A percentile compares a stretch with the other conserved stretches of the same genome.
Conservation (phyloP, 30 jellyfish, hydroid and myxozoan genomes). For the Aurelia aurita region DNA sequence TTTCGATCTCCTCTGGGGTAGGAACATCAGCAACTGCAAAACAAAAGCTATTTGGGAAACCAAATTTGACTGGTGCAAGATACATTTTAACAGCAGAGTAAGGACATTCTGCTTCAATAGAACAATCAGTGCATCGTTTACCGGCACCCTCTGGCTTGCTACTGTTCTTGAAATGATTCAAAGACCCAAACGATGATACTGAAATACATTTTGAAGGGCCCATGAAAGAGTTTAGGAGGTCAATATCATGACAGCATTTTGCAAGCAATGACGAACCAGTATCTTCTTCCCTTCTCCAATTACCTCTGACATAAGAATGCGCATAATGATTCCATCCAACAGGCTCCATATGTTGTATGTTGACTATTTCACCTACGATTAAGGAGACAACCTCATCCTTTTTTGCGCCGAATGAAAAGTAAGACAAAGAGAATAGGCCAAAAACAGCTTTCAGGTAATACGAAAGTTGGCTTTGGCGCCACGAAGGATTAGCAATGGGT, state of each 20-base stretch:
- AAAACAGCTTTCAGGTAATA: too few relatives aligned
- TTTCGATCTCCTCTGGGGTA: slow-evolving; percentile 69
- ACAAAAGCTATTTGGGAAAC: slow-evolving; percentile 72
- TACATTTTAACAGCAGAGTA: slow-evolving; percentile 87
- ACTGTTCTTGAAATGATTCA: slow-evolving; percentile 66
- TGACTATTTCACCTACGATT: slow-evolving; percentile 80
- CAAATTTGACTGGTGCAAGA: slow-evolving; percentile 60
- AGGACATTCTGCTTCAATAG: slow-evolving; percentile 80
- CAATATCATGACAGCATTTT: slow-evolving; percentile 91
- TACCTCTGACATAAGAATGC: slow-evolving; percentile 90
- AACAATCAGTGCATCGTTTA: slow-evolving; percentile 77
- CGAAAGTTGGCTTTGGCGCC: too few relatives aligned
- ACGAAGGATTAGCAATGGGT: too few relatives aligned
- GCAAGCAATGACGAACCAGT: slow-evolving; percentile 79
- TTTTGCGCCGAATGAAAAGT: too few relatives aligned
- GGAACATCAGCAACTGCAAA: slow-evolving; percentile 61
- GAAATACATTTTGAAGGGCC: slow-evolving; percentile 65
- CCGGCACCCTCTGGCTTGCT: slow-evolving; percentile 83
- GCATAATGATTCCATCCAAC: slow-evolving; percentile 97
- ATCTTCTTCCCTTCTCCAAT: slow-evolving; percentile 75
- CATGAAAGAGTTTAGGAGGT: slow-evolving; percentile 78
- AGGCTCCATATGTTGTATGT: slow-evolving; percentile 91
- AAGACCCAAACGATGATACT: slow-evolving; percentile 82
- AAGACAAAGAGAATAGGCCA: too few relatives aligned
- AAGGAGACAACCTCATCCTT: too few relatives aligned